Evolutionary conservation across 2,888 invertebrate species (phyloP).

Genomic region (Aleiodes leptofemur): DNA sequence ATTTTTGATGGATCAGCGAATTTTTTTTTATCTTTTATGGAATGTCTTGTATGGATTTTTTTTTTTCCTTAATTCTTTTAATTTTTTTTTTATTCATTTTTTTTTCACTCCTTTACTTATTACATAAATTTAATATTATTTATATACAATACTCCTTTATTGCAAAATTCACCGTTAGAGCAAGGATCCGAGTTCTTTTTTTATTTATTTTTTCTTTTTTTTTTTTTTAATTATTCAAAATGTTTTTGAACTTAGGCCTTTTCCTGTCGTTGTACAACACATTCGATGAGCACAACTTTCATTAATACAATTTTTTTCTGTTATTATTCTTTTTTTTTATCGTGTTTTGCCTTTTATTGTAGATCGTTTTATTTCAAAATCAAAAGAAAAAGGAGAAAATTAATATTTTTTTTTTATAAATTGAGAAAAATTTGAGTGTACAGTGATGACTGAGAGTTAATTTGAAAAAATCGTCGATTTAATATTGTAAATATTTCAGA

Average conservation of each 20-base stretch:
- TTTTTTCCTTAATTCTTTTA: no score
- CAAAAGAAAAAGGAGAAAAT: neutral
- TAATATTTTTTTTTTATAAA: neutral
- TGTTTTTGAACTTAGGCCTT: conserved; percentile 39
- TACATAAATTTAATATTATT: conserved; percentile 35
- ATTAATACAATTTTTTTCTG: conserved; percentile 11
- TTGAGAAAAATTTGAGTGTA: neutral
- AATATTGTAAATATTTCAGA: neutral
- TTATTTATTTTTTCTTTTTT: neutral
- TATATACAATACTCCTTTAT: conserved; percentile 39
- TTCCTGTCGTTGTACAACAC: conserved; percentile 38
- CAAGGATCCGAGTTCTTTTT: conserved; percentile 9
- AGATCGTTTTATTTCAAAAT: neutral
- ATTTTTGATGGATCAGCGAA: conserved; percentile 46
- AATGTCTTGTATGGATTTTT: conserved; percentile 42
- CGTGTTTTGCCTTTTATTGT: neutral
- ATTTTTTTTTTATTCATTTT: neutral
- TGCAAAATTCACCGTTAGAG: conserved; percentile 37
- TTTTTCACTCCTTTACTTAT: conserved; percentile 24
- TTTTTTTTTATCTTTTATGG: conserved; percentile 35
- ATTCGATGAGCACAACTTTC: conserved; percentile 37
- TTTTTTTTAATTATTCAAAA: conserved; percentile 3
- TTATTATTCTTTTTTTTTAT: neutral
- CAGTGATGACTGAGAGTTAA: neutral
- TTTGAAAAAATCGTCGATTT: neutral